Base-by-base conservation (phyloP, 2,797 vertebrate genomes). In the Momotus momota region DNA sequence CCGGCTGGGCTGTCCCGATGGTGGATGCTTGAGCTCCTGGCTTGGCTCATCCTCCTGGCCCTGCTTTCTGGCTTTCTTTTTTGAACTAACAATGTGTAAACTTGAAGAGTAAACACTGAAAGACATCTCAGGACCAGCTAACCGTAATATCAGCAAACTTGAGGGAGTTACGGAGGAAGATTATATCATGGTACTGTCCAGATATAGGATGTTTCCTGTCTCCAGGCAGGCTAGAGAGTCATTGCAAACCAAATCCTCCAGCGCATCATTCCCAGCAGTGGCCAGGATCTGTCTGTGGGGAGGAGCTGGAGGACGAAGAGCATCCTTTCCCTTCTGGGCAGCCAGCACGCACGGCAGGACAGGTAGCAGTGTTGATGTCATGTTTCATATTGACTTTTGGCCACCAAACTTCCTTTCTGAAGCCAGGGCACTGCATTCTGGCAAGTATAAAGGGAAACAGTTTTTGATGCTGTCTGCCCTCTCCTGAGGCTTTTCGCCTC, bases 1-100 rank as follows among this genome's bases (percentile, higher is more conserved):
- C 43, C 5, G 1, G 9, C 23, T 55, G 0, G 0, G 43, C 38
- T 81, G 35, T 90, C 65, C 88, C 5, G 5, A 2, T 1, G 1
- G 67, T 1, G 2, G 15, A 25, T 43, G 31, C n/a, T 0, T 5
- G 23, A 65, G 45, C 8, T 75, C 40, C 22, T 26, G 20, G 12
- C 62, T 12, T 13, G 16, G 31, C 0, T 0, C 41, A 49, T 67
- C 58, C 62, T 92, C 20, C 43, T 23, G 33, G 22, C 26, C 14
- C 12, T 2, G 1, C 41, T 43, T 75, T 66, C 58, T n/a, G 27
- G 17, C 16, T 6, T 3, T 20, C 23, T 31, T 54, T 60, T 31
- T 61, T 35, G 46, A 51, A 31, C 18, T 14, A 62, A 8, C 14
- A 58, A 23, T 14, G 8, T 41, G 40, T 86, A 81, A 90, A 73